Evolutionary conservation across 2,888 invertebrate genomes (phyloP).

Genomic region (Nomada flava): DNA sequence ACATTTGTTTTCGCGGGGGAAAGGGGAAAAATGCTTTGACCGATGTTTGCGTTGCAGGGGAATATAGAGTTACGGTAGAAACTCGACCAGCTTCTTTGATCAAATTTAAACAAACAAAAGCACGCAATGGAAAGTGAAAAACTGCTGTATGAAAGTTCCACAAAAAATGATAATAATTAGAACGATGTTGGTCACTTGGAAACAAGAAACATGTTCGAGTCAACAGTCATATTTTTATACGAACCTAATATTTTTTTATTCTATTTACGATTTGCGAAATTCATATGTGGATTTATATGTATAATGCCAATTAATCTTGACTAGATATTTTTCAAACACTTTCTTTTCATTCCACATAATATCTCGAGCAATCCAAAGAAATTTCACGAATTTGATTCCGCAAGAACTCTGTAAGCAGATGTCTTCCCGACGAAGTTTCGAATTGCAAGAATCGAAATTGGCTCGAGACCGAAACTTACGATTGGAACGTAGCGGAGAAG

Average conservation of each 20-base stretch:
- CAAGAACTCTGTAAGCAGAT: background rate
- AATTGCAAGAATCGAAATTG: conserved; percentile 19
- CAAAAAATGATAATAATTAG: background rate
- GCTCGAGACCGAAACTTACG: conserved; percentile 23
- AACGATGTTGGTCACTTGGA: background rate
- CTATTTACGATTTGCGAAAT: too few relatives aligned
- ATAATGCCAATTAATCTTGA: too few relatives aligned
- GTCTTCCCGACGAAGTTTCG: background rate
- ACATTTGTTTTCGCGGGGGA: background rate
- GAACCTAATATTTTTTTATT: too few relatives aligned
- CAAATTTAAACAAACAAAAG: background rate
- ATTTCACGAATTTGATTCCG: background rate
- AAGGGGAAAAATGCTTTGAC: background rate
- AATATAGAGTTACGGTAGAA: background rate
- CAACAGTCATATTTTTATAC: too few relatives aligned
- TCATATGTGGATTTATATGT: too few relatives aligned
- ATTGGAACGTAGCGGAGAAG: conserved; percentile 20
- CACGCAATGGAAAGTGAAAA: background rate
- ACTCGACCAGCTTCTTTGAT: conserved; percentile 10
- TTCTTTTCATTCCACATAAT: too few relatives aligned
- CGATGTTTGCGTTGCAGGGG: background rate
- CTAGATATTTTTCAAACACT: too few relatives aligned
- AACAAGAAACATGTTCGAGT: background rate
- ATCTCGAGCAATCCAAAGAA: background rate
- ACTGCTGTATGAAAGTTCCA: background rate